Evolutionary conservation across 2,888 invertebrate genomes (phyloP).

Genomic region (Torymus texanus): DNA sequence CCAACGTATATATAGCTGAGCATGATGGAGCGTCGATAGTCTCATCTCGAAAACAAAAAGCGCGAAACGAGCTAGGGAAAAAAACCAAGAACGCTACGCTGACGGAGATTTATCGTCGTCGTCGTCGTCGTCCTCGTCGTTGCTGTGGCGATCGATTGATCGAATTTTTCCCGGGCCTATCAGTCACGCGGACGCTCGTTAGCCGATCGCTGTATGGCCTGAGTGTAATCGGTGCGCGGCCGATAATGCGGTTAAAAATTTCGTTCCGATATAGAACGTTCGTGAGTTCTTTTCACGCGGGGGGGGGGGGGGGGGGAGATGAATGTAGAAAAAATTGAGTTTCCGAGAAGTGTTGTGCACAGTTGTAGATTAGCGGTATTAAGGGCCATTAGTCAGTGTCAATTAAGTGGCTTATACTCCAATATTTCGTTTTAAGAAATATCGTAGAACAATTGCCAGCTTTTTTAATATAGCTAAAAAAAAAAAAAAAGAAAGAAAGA

Average conservation of each 20-base stretch:
- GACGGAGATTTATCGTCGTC: conserved; percentile 41
- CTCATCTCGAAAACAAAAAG: not conserved
- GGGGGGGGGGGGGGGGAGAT: not conserved
- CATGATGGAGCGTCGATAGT: conserved; percentile 64
- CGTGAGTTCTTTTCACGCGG: too few species aligned
- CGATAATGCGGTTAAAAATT: too few species aligned
- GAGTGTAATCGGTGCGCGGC: too few species aligned
- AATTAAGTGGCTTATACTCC: too few species aligned
- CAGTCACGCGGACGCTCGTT: not conserved
- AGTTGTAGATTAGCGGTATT: not conserved
- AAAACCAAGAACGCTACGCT: conserved; percentile 4
- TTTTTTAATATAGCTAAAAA: too few species aligned
- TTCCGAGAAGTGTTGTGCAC: not conserved
- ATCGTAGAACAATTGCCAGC: too few species aligned
- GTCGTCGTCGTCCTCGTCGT: conserved; percentile 30
- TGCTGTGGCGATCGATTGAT: conserved; percentile 18
- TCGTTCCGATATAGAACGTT: too few species aligned
- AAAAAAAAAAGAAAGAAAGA: too few species aligned
- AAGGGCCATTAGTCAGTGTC: too few species aligned
- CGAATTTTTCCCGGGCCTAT: not conserved
- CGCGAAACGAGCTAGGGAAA: not conserved
- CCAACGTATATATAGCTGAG: conserved; percentile 65
- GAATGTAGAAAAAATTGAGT: too few species aligned
- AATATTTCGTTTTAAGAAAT: too few species aligned
- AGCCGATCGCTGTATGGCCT: too few species aligned